Percentiles rank a stretch among this genome's conserved stretches.
Conservation (phyloP, 1,140 invertebrate species). For the Saccostrea echinata region DNA sequence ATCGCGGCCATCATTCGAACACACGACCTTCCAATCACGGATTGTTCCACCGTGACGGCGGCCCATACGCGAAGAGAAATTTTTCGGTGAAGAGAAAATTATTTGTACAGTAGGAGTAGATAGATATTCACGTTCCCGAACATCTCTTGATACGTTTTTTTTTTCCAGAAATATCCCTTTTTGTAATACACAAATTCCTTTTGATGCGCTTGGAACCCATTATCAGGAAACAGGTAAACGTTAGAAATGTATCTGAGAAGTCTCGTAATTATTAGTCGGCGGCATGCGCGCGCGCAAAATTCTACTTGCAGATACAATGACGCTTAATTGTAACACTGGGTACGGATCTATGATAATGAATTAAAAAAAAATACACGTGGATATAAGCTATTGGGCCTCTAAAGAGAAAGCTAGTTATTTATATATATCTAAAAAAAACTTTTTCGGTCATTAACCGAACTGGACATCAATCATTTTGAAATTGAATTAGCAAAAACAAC, state of each 20-base stretch:
- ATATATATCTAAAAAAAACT: not conserved
- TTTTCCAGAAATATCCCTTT: conserved; percentile 56
- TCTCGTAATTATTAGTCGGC: conserved; percentile 55
- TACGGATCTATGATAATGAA: conserved; percentile 41
- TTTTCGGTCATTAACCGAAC: conserved; percentile 8
- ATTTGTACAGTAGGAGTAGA: conserved; percentile 55
- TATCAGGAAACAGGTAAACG: conserved; percentile 49
- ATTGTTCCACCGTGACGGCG: too few relatives aligned
- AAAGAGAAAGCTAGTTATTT: not conserved
- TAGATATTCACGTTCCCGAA: conserved; percentile 52
- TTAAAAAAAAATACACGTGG: conserved; percentile 42
- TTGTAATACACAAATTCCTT: conserved; percentile 53
- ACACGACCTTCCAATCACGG: too few relatives aligned
- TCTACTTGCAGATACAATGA: conserved; percentile 58
- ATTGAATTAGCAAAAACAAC: conserved; percentile 4
- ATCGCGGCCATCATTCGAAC: too few relatives aligned
- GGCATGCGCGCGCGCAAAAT: conserved; percentile 58
- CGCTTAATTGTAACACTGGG: too few relatives aligned
- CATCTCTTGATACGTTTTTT: conserved; percentile 40
- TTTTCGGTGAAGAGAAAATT: conserved; percentile 56
- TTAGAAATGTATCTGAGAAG: conserved; percentile 44
- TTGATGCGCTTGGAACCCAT: conserved; percentile 42
- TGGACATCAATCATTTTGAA: conserved; percentile 6
- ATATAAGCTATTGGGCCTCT: not conserved
- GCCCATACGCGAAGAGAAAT: not conserved